A percentile compares a stretch with the other conserved stretches of the same genome.
These are phyloP conservation scores for Dicentrarchus labrax DNA, from an alignment of 2,113 vertebrate species.

Conservation along the genomic window DNA sequence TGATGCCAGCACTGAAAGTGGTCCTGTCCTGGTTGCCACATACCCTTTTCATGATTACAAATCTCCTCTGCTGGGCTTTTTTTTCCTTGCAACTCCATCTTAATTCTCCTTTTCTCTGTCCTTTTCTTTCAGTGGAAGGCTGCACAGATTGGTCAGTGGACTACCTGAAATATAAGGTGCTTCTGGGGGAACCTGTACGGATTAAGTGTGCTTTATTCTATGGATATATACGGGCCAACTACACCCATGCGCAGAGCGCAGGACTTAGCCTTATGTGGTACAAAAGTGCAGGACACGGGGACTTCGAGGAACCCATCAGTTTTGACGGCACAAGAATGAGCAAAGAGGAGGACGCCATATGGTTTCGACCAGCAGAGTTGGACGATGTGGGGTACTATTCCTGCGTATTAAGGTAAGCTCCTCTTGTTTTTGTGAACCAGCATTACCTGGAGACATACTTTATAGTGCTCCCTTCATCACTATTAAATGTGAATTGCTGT, in stretches of 20 bases:
- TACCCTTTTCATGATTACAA: constrained; percentile 21
- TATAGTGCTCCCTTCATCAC: not conserved
- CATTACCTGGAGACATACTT: not conserved
- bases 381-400: constrained; percentile 96
- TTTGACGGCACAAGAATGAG: constrained; percentile 97
- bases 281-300: constrained; percentile 94
- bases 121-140: constrained; percentile 92
- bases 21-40: constrained; percentile 18
- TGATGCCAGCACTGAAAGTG: constrained; percentile 24
- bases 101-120: constrained; percentile 36
- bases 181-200: constrained; percentile 96
- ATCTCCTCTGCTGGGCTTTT: constrained; percentile 12
- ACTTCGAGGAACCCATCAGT: constrained; percentile 98
- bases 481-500: not conserved
- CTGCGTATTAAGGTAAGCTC: constrained; percentile 88
- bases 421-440: not conserved
- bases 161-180: constrained; percentile 98
- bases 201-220: constrained; percentile 99
- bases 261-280: constrained; percentile 99
- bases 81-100: not conserved
- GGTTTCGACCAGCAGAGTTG: constrained; percentile 95
- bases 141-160: constrained; percentile 99
- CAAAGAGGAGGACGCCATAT: constrained; percentile 98
- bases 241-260: constrained; percentile 95
- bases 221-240: constrained; percentile 99